A percentile compares a stretch with the other conserved stretches of the same genome.
Evolutionary conservation across 2,797 vertebrate species (phyloP).

Genomic region (Hybognathus amarus): DNA sequence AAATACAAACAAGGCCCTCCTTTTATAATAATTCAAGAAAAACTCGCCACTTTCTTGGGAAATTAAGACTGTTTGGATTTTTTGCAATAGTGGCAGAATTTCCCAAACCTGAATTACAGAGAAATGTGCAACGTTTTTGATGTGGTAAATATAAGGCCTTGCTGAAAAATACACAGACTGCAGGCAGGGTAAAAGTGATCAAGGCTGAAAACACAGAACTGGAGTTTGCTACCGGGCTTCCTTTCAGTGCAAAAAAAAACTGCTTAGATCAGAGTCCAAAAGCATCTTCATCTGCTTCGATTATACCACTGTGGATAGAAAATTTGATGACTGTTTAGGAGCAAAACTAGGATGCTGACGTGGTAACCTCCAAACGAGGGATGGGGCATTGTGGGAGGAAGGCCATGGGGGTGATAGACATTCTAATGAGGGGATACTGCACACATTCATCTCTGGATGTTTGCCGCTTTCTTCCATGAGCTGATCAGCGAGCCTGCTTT

Average conservation of each 20-base stretch:
- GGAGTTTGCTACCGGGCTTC: slow-evolving; percentile 73
- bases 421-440: slow-evolving; percentile 68
- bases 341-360: slow-evolving; percentile 79
- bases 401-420: slow-evolving; percentile 61
- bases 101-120: slow-evolving; percentile 80
- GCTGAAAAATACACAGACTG: slow-evolving; percentile 71
- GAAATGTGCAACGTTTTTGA: slow-evolving; percentile 81
- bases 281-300: slow-evolving; percentile 74
- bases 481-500: slow-evolving; percentile 38
- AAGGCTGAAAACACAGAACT: slow-evolving; percentile 64
- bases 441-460: slow-evolving; percentile 67
- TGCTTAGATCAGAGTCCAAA: slow-evolving; percentile 77
- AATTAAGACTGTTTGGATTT: slow-evolving; percentile 74
- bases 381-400: slow-evolving; percentile 63
- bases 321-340: slow-evolving; percentile 80
- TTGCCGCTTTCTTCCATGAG: slow-evolving; percentile 42
- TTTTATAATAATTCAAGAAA: slow-evolving; percentile 79
- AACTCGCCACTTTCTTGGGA: slow-evolving; percentile 75
- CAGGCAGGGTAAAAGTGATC: slow-evolving; percentile 69
- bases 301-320: slow-evolving; percentile 77
- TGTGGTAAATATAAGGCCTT: slow-evolving; percentile 75
- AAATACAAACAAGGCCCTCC: slow-evolving; percentile 65
- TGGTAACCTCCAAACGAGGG: slow-evolving; percentile 75
- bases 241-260: slow-evolving; percentile 67
- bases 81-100: slow-evolving; percentile 79